Conservation (phyloP, 1,140 invertebrate species). For the Nymphalis io region DNA sequence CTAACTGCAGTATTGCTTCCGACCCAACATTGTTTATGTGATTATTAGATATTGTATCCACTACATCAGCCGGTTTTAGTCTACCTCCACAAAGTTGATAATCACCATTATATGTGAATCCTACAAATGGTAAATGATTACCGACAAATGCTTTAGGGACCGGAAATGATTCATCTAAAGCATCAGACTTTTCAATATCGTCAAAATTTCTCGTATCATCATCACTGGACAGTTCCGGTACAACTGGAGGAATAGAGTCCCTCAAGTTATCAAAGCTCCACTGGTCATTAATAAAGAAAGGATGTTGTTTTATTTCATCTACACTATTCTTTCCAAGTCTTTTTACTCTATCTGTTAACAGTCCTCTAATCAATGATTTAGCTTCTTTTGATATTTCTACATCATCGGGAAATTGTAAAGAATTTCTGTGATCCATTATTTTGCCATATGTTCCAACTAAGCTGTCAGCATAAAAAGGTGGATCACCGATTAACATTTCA, state of each 20-base stretch:
- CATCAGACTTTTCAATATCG: slow-evolving; percentile 96
- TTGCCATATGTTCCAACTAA: slow-evolving; percentile 99
- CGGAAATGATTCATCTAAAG: slow-evolving; percentile 94
- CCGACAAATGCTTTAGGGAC: slow-evolving; percentile 98
- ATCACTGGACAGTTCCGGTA: slow-evolving; percentile 96
- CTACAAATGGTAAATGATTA: slow-evolving; percentile 99
- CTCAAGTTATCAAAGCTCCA: slow-evolving; percentile 99
- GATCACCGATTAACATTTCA: slow-evolving; percentile 99
- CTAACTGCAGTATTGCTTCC: slow-evolving; percentile 84
- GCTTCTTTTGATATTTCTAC: slow-evolving; percentile 95
- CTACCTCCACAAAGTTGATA: slow-evolving; percentile 84
- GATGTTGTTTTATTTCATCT: slow-evolving; percentile 96
- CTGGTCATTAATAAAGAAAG: slow-evolving; percentile 97
- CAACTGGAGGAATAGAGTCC: slow-evolving; percentile 96
- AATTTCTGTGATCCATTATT: slow-evolving; percentile 99
- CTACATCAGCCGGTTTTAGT: slow-evolving; percentile 68
- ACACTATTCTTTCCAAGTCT: slow-evolving; percentile 96
- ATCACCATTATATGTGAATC: slow-evolving; percentile 98
- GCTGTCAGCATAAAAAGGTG: slow-evolving; percentile 99
- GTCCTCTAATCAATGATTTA: slow-evolving; percentile 95
- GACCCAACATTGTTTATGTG: slow-evolving; percentile 80
- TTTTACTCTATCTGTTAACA: slow-evolving; percentile 95
- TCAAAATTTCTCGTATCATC: slow-evolving; percentile 99
- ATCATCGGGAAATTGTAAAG: slow-evolving; percentile 96
- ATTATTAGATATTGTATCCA: slow-evolving; percentile 84